Conservation (phyloP, 2,888 invertebrate genomes). For the Zonitis immaculata region DNA sequence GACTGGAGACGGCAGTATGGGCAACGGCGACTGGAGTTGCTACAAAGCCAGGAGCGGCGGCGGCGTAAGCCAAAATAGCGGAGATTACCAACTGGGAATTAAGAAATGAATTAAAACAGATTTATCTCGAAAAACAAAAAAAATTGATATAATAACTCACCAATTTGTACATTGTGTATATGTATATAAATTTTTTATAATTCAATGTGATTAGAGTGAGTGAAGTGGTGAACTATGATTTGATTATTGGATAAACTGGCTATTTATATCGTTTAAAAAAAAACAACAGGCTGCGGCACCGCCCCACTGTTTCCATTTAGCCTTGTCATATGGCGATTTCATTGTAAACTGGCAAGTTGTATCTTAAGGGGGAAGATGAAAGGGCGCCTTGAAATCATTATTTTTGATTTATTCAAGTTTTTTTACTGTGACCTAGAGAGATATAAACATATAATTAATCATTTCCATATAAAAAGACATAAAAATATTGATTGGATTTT, state of each 20-base stretch:
- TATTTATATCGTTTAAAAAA: conserved; percentile 6
- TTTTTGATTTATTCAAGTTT: too few species aligned
- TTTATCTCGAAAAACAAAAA: not conserved
- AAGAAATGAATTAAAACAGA: not conserved
- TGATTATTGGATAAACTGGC: not conserved
- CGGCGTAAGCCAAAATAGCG: conserved; percentile 28
- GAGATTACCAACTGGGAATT: conserved; percentile 24
- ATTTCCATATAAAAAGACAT: too few species aligned
- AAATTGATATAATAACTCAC: conserved; percentile 2
- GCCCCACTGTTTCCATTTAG: conserved; percentile 3
- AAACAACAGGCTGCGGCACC: not conserved
- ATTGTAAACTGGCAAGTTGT: not conserved
- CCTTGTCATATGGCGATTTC: conserved; percentile 1
- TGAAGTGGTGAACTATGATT: conserved; percentile 6
- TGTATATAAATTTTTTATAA: conserved; percentile 1
- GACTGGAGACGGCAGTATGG: conserved; percentile 10
- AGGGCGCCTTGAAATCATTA: not conserved
- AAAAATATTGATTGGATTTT: too few species aligned
- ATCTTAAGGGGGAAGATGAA: not conserved
- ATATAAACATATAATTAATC: not conserved
- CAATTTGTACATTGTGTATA: conserved; percentile 11
- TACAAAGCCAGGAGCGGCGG: conserved; percentile 33
- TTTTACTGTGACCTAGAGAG: not conserved
- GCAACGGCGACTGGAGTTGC: conserved; percentile 22
- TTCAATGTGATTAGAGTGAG: not conserved